Evolutionary conservation across 1,140 invertebrate species (phyloP).

Genomic region (Heterodera schachtii): DNA sequence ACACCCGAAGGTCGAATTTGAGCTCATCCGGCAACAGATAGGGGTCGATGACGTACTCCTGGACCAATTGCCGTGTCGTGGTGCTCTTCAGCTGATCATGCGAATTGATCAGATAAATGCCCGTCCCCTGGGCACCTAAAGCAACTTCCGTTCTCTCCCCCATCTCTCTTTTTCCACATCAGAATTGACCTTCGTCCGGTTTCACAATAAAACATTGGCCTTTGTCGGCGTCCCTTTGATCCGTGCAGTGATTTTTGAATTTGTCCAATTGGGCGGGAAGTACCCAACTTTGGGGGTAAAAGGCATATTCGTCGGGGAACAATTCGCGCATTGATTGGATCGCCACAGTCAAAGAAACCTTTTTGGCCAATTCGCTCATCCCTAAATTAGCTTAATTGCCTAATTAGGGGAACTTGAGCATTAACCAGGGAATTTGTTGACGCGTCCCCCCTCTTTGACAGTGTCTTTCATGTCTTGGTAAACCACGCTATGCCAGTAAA

Average conservation of each 20-base stretch:
- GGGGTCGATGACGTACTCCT: conserved; percentile 68
- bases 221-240: conserved; percentile 45
- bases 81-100: conserved; percentile 63
- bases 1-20: conserved; percentile 70
- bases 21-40: conserved; percentile 67
- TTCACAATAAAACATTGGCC: conserved; percentile 69
- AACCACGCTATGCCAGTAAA: conserved; percentile 68
- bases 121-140: conserved; percentile 69
- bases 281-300: conserved; percentile 70
- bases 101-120: conserved; percentile 69
- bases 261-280: conserved; percentile 68
- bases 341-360: conserved; percentile 68
- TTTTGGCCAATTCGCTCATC: conserved; percentile 68
- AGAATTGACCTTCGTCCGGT: conserved; percentile 66
- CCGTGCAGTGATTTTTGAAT: conserved; percentile 59
- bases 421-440: conserved; percentile 67
- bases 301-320: conserved; percentile 69
- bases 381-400: conserved; percentile 55
- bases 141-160: neutral
- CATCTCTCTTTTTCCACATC: neutral
- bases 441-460: conserved; percentile 60
- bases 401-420: neutral
- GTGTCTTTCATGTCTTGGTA: conserved; percentile 66
- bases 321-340: conserved; percentile 68
- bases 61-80: conserved; percentile 65